phyloP scores from a whole-genome alignment of 2,888 invertebrate genomes.

The Zootermopsis nevadensis region DNA sequence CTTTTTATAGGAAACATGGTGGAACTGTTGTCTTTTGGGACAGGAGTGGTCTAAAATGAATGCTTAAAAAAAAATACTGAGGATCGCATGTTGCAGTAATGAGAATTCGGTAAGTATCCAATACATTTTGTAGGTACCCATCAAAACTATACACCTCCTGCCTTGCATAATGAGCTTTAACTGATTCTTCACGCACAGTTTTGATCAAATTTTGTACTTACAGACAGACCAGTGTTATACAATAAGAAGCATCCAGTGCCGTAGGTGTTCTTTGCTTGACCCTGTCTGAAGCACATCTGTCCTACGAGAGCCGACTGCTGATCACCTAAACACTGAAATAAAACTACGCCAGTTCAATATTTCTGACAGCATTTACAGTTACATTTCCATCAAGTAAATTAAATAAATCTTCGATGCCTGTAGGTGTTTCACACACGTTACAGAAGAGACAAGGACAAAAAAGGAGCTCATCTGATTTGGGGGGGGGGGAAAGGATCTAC shows the following conservation, averaged over 20 bases:
- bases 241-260: slow-evolving; percentile 96
- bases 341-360: slow-evolving; percentile 33
- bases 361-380: not conserved
- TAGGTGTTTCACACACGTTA: no score
- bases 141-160: no score
- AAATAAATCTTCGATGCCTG: not conserved
- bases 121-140: no score
- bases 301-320: slow-evolving; percentile 96
- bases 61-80: no score
- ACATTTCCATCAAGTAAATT: not conserved
- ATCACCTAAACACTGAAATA: slow-evolving; percentile 86
- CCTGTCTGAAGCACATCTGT: slow-evolving; percentile 87
- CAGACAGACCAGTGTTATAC: slow-evolving; percentile 87
- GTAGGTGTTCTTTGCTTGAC: slow-evolving; percentile 94
- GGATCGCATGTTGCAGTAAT: no score
- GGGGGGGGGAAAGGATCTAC: not conserved
- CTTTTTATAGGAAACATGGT: no score
- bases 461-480: not conserved
- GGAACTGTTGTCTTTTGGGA: no score
- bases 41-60: no score
- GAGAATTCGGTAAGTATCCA: no score
- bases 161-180: no score
- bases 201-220: slow-evolving; percentile 60
- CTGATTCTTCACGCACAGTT: no score
- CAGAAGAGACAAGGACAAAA: not conserved